Conservation (phyloP, 2,113 vertebrate genomes). For the Pygoscelis adeliae region DNA sequence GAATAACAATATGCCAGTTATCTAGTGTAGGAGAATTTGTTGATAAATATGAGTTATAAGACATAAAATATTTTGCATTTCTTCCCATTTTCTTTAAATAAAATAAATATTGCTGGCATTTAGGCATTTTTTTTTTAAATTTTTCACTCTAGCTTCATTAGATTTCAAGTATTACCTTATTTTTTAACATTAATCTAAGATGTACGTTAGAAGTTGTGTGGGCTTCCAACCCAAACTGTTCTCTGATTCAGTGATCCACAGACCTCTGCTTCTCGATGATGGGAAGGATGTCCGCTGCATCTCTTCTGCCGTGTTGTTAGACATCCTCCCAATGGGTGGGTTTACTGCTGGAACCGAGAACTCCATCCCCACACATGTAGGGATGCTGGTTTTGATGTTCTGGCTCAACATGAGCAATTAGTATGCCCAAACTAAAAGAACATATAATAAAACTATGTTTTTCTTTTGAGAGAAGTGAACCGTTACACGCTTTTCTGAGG, state of each 20-base stretch:
- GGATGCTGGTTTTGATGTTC: background rate
- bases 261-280: accelerated
- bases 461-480: background rate
- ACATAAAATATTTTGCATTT: background rate
- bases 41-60: background rate
- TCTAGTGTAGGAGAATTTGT: background rate
- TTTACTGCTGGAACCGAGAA: background rate
- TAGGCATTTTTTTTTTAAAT: too few relatives aligned
- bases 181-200: background rate
- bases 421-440: background rate
- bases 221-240: background rate
- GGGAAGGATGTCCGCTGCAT: too few relatives aligned
- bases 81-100: background rate
- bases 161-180: background rate
- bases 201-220: background rate
- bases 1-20: background rate
- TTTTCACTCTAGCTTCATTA: background rate
- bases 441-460: background rate
- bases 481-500: background rate
- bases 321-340: accelerated
- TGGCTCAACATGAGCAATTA: background rate
- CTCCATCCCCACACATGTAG: background rate
- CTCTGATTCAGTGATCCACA: background rate
- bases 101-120: background rate
- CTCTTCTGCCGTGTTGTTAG: accelerated